Conservation (phyloP, 2,888 invertebrate genomes). For the Oxyscelio sp. region DNA sequence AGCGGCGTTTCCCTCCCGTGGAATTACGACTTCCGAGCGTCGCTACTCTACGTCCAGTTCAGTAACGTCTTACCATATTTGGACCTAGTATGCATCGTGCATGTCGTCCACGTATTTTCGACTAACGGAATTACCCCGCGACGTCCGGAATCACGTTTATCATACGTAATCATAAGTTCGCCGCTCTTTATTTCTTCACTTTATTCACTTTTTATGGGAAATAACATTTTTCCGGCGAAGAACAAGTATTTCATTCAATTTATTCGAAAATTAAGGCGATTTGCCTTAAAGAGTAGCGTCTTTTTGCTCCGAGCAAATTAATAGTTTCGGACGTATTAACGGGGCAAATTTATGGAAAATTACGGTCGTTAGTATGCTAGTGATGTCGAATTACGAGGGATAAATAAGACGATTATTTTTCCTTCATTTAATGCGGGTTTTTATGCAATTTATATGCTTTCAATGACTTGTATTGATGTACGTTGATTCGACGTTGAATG, state of each 20-base stretch:
- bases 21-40: slow-evolving; percentile 69
- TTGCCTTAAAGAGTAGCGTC: too few relatives aligned
- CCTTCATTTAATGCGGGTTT: too few relatives aligned
- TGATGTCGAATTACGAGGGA: too few relatives aligned
- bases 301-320: too few relatives aligned
- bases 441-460: too few relatives aligned
- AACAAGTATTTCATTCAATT: neutral
- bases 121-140: slow-evolving; percentile 68
- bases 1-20: slow-evolving; percentile 76
- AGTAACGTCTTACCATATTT: slow-evolving; percentile 80
- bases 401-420: too few relatives aligned
- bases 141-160: slow-evolving; percentile 48
- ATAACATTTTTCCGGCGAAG: neutral
- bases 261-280: neutral
- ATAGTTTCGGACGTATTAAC: too few relatives aligned
- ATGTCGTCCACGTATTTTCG: slow-evolving; percentile 69
- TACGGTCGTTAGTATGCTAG: too few relatives aligned
- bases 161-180: slow-evolving; percentile 53
- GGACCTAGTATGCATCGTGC: slow-evolving; percentile 76
- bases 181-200: slow-evolving; percentile 2
- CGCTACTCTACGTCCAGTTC: slow-evolving; percentile 74
- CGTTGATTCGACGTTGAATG: too few relatives aligned
- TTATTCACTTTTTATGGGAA: slow-evolving; percentile 2
- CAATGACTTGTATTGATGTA: too few relatives aligned
- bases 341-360: too few relatives aligned